Conservation (phyloP, 1,140 invertebrate genomes). For the Drosophila tsacasi region DNA sequence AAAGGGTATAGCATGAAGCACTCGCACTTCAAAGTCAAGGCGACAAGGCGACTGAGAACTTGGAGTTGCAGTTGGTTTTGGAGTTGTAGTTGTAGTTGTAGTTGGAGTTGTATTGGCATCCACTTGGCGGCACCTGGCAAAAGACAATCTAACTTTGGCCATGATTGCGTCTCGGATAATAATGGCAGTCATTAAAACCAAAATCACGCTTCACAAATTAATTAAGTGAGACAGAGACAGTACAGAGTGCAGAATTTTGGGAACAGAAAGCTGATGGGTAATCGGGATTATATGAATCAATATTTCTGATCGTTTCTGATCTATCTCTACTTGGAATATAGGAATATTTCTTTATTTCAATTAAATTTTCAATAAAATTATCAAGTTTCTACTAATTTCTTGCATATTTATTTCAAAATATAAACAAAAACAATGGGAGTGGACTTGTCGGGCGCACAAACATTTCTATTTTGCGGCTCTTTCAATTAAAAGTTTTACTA, state of each 20-base stretch:
- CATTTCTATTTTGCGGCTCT: neutral
- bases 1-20: neutral
- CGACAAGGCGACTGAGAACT: conserved; percentile 11
- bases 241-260: conserved; percentile 12
- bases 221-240: conserved; percentile 62
- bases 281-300: neutral
- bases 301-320: neutral
- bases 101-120: conserved; percentile 3
- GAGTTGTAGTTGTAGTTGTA: too few species aligned
- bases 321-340: neutral
- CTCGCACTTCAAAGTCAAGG: conserved; percentile 17
- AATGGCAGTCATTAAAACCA: conserved; percentile 44
- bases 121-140: conserved; percentile 53
- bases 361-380: too few species aligned
- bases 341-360: neutral
- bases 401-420: neutral
- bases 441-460: neutral
- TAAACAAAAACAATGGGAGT: neutral
- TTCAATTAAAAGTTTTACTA: conserved; percentile 11
- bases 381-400: neutral
- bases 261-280: neutral
- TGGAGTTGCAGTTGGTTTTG: neutral
- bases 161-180: conserved; percentile 64
- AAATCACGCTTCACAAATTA: conserved; percentile 68
- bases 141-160: conserved; percentile 78